Percentiles rank a stretch among this genome's conserved stretches.
These are phyloP conservation scores for Ceratina japonica DNA, from an alignment of 1,140 invertebrate species.

Conservation along the genomic window DNA sequence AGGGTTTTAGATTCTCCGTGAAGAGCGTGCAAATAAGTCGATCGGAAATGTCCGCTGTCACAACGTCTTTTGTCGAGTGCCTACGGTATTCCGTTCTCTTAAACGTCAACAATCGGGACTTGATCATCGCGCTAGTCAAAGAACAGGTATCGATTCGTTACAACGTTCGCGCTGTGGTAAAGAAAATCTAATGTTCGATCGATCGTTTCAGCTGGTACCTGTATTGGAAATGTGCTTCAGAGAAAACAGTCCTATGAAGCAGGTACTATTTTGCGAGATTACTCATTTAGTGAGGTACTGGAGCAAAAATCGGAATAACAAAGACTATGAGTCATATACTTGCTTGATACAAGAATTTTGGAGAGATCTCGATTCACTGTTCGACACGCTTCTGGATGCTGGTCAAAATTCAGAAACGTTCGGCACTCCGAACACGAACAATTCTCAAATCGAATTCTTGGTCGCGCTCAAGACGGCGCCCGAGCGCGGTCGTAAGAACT, in stretches of 20 bases:
- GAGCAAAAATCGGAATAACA: conserved; percentile 77
- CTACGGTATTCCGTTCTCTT: conserved; percentile 82
- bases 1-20: conserved; percentile 78
- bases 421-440: conserved; percentile 14
- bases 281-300: conserved; percentile 80
- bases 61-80: conserved; percentile 86
- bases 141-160: conserved; percentile 67
- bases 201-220: conserved; percentile 76
- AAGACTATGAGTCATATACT: conserved; percentile 71
- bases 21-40: conserved; percentile 79
- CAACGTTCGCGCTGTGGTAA: conserved; percentile 2
- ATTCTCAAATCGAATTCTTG: conserved; percentile 71
- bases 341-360: conserved; percentile 80
- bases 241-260: conserved; percentile 70
- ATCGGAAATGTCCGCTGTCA: conserved; percentile 82
- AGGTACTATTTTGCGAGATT: conserved; percentile 79
- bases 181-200: conserved; percentile 13
- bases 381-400: conserved; percentile 69
- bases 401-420: not conserved
- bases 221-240: conserved; percentile 76
- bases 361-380: conserved; percentile 76
- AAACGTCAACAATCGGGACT: conserved; percentile 71
- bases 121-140: conserved; percentile 73
- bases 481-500: conserved; percentile 58
- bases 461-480: conserved; percentile 66